Evolutionary conservation across 1,140 invertebrate genomes (phyloP), one percentile per base, ranked within the genome.

Genomic region (Anagrus nilaparvatae): DNA sequence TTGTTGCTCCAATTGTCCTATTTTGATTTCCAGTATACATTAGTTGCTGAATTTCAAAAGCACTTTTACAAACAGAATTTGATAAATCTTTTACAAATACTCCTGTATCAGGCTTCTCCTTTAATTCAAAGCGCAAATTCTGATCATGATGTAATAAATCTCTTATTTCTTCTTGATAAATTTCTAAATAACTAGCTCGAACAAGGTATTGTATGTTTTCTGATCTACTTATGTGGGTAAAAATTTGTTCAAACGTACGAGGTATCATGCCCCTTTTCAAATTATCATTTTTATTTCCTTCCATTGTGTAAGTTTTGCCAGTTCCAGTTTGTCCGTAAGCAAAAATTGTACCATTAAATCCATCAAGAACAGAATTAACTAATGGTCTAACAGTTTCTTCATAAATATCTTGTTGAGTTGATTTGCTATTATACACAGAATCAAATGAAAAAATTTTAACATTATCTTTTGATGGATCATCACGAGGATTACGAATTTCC

Each of bases 301-400:
- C 90, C 92, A 97, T 96, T 1, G 92, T 96, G 60, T 83, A 92
- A 0, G 93, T 96, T 69, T 97, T 97, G 1, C 93, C 93, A 1
- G 91, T 95, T n/a, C 91, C 92, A 0, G 91, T 96, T 66, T 96
- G 92, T 0, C 93, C 93, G 64, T 97, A 97, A 1, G 93, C 93
- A 69, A 97, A 96, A 42, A 97, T 92, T 46, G 93, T 97, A 12
- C 91, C 91, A 65, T 97, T 97, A 65, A 94, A 97, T 5, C 93
- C 93, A 55, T 85, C 86, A 17, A 99, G 72, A 2, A 98, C 94
- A 8, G 90, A 94, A 46, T 93, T 82, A n/a, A 99, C 92, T 46
- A 99, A 65, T 1, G 92, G 90, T 24, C 88, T 77, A 20, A 97
- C 94, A 1, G 91, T 89, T 65, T 97, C 93, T 66, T 97, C 89